These are phyloP conservation scores for Phoronis australis DNA, from an alignment of 2,888 invertebrate species.

Conservation along the genomic window DNA sequence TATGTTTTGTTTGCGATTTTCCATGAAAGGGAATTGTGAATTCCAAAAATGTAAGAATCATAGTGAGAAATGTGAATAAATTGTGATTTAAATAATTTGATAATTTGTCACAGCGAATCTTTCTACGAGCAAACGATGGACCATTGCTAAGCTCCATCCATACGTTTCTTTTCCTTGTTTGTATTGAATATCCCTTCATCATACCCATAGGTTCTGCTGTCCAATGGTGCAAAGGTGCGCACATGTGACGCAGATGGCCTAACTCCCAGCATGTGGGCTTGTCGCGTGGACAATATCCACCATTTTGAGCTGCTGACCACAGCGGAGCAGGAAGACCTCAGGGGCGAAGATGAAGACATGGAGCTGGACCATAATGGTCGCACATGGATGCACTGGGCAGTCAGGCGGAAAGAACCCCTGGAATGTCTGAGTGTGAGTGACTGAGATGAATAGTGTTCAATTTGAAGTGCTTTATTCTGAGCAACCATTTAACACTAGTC, in stretches of 20 bases:
- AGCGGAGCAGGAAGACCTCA: constrained; percentile 25
- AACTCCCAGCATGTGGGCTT: constrained; percentile 53
- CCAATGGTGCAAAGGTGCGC: constrained; percentile 33
- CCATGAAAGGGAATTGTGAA: too few relatives aligned
- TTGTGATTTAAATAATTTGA: too few relatives aligned
- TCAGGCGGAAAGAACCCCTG: constrained; percentile 45
- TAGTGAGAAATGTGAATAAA: too few relatives aligned
- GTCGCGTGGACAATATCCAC: constrained; percentile 48
- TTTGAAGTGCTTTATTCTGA: too few relatives aligned
- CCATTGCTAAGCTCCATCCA: too few relatives aligned
- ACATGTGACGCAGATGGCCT: constrained; percentile 48
- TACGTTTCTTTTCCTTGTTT: too few relatives aligned
- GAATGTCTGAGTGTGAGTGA: constrained; percentile 45
- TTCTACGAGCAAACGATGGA: too few relatives aligned
- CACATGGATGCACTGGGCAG: constrained; percentile 52
- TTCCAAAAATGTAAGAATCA: too few relatives aligned
- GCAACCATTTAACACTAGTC: background rate
- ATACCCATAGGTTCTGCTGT: constrained; percentile 37
- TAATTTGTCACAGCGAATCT: too few relatives aligned
- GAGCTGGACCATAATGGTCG: constrained; percentile 45
- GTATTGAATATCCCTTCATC: too few relatives aligned
- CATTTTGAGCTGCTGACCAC: constrained; percentile 44
- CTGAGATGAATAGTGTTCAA: background rate
- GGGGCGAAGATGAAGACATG: constrained; percentile 34
- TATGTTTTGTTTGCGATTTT: too few relatives aligned